phyloP scores from a whole-genome alignment of 2,113 vertebrate genomes.

The Zosterops hypoxanthus region DNA sequence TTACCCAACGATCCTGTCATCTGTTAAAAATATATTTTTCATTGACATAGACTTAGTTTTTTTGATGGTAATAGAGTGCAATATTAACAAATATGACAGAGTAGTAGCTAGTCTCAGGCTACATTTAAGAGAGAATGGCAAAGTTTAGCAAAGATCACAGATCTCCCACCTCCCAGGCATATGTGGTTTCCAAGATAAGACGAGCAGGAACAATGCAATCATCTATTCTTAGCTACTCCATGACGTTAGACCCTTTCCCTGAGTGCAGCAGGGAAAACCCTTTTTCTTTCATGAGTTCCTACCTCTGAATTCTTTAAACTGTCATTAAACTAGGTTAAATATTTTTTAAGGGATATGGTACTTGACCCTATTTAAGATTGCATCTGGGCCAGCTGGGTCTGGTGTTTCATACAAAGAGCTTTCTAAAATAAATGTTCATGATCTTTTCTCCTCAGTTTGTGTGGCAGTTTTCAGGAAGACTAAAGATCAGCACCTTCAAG shows the following conservation, averaged over 20 bases:
- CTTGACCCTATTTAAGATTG: neutral
- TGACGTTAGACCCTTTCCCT: neutral
- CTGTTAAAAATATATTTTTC: neutral
- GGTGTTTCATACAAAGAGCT: neutral
- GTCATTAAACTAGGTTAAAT: neutral
- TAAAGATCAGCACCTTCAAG: neutral
- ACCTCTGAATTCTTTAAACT: neutral
- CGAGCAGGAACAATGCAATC: neutral
- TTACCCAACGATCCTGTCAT: neutral
- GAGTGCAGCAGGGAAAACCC: neutral
- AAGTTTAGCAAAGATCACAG: constrained; percentile 11
- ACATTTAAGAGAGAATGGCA: neutral
- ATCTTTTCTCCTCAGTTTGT: neutral
- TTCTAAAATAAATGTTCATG: neutral
- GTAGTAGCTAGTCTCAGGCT: neutral
- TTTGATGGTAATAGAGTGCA: neutral
- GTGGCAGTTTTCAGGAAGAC: neutral
- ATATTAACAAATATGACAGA: neutral
- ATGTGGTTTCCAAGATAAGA: constrained; percentile 1
- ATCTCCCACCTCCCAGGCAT: neutral
- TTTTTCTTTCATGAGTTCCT: neutral
- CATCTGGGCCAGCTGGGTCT: neutral
- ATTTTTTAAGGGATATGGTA: neutral
- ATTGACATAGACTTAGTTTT: neutral
- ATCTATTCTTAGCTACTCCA: neutral